These are phyloP conservation scores for Proteles cristata DNA, from an alignment of 2,113 vertebrate species.

Conservation along the genomic window DNA sequence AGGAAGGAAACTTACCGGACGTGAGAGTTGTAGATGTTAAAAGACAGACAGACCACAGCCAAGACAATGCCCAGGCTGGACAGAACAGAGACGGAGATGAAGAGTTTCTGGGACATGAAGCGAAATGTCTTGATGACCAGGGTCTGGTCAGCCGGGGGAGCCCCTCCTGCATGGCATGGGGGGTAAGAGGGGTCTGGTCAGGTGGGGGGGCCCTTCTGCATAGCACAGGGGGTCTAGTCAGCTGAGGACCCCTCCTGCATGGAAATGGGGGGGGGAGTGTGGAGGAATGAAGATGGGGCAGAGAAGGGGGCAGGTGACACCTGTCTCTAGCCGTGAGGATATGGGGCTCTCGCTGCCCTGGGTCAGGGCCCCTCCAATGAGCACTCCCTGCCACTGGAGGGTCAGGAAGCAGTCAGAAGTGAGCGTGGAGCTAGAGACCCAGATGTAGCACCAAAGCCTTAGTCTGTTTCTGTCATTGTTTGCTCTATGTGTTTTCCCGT, in stretches of 20 bases:
- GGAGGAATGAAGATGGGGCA: background rate
- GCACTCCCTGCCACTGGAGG: background rate
- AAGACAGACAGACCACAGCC: conserved; percentile 94
- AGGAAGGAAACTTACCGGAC: conserved; percentile 88
- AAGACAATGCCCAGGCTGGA: conserved; percentile 93
- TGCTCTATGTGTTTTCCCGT: background rate
- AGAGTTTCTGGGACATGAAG: conserved; percentile 96
- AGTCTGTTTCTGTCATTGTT: background rate
- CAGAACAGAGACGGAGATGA: conserved; percentile 93
- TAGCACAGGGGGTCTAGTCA: conserved; percentile 80
- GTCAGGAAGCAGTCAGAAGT: background rate
- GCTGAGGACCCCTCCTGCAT: conserved; percentile 90
- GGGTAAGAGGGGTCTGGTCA: conserved; percentile 85
- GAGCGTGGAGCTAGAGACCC: background rate
- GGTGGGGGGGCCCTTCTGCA: conserved; percentile 87
- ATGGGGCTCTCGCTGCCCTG: background rate
- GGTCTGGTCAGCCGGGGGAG: conserved; percentile 94
- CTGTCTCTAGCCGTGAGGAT: background rate
- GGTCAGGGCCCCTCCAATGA: background rate
- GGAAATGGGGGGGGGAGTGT: background rate
- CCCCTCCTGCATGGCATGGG: conserved; percentile 84
- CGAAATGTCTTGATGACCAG: conserved; percentile 94
- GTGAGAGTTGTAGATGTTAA: conserved; percentile 97
- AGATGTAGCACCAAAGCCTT: background rate
- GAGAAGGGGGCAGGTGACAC: background rate